Conservation (phyloP, 1,140 invertebrate species). For the Rhopalosiphum maidis region DNA sequence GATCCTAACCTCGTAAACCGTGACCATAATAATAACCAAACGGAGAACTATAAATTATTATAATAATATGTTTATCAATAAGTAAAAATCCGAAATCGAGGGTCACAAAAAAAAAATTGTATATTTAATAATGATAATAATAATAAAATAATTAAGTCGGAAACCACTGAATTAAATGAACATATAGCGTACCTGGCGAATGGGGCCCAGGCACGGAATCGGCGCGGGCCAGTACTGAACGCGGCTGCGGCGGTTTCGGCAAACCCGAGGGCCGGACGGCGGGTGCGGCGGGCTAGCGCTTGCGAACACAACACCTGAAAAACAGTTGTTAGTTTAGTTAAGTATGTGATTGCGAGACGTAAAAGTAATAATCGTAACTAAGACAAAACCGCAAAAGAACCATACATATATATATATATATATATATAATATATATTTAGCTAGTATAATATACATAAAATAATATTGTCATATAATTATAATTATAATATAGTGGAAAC, state of each 20-base stretch:
- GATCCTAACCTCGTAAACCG: not conserved
- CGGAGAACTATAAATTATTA: not conserved
- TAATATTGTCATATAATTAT: not conserved
- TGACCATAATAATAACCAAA: not conserved
- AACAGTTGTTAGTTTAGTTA: not conserved
- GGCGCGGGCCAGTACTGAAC: constrained; percentile 73
- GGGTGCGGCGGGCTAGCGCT: constrained; percentile 71
- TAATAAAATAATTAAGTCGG: not conserved
- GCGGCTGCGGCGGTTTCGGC: constrained; percentile 76
- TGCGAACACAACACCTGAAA: constrained; percentile 69
- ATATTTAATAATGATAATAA: not conserved
- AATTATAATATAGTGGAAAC: not conserved
- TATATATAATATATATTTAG: not conserved
- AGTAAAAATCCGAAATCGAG: not conserved
- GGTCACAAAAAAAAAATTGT: not conserved
- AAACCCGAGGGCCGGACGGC: constrained; percentile 74
- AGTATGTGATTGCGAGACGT: not conserved
- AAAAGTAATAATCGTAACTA: not conserved
- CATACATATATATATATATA: not conserved
- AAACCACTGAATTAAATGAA: not conserved
- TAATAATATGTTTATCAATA: not conserved
- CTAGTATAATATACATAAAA: not conserved
- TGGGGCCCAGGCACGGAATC: constrained; percentile 69
- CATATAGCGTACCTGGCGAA: constrained; percentile 64
- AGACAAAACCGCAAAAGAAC: not conserved